Conservation (phyloP, 1,140 invertebrate genomes). For the Himalopsyche phryganea region DNA sequence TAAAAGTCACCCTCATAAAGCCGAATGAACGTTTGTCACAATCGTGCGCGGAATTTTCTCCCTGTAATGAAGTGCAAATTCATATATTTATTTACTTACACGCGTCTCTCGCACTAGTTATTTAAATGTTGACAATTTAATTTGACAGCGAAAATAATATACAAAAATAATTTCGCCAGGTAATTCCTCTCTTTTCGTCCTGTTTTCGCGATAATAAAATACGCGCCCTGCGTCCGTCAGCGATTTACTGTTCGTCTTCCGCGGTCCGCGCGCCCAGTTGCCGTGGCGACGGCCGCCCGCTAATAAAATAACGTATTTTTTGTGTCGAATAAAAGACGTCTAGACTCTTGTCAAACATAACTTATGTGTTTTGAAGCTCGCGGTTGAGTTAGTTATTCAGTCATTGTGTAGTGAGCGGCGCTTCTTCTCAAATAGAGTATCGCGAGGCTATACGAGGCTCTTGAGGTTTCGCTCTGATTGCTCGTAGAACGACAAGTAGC, state of each 20-base stretch:
- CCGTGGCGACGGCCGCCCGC: background rate
- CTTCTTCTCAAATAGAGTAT: background rate
- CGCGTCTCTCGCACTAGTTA: too few species aligned
- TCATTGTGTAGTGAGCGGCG: background rate
- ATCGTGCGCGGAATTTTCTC: too few species aligned
- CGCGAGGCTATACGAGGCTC: background rate
- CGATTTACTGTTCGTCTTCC: too few species aligned
- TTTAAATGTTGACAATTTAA: too few species aligned
- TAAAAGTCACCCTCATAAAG: too few species aligned
- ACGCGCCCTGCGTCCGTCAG: too few species aligned
- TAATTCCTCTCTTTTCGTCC: background rate
- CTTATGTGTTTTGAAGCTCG: conserved; percentile 16
- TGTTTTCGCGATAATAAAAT: too few species aligned
- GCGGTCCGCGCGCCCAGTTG: conserved; percentile 9
- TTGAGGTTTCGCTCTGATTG: background rate
- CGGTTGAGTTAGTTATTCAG: conserved; percentile 12
- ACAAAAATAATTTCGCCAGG: too few species aligned
- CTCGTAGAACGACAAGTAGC: background rate
- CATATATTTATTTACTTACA: too few species aligned
- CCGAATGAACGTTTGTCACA: too few species aligned
- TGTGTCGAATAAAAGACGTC: conserved; percentile 22
- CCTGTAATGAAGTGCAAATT: too few species aligned
- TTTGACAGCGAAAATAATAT: too few species aligned
- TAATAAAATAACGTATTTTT: conserved; percentile 20
- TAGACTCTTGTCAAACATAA: conserved; percentile 26